Conservation (phyloP, 2,113 vertebrate genomes). For the Apeltes quadracus region DNA sequence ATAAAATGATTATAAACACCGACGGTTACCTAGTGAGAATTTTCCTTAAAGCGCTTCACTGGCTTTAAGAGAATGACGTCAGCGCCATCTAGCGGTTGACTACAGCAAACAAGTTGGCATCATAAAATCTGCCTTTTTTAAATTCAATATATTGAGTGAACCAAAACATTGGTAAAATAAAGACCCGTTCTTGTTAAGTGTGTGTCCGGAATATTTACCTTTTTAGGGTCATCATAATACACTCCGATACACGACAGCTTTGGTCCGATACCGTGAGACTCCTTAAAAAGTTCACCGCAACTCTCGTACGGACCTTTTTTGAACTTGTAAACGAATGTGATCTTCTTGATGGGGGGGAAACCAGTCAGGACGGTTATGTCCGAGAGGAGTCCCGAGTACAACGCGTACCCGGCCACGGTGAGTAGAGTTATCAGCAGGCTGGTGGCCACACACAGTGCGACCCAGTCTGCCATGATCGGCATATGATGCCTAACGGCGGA, state of each 20-base stretch:
- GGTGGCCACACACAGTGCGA: constrained; percentile 76
- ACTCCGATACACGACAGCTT: constrained; percentile 84
- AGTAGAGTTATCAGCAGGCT: constrained; percentile 79
- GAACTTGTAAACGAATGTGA: constrained; percentile 91
- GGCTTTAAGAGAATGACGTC: constrained; percentile 19
- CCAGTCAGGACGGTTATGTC: constrained; percentile 86
- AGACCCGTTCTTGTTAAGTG: not conserved
- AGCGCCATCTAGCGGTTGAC: constrained; percentile 60
- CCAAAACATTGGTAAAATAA: not conserved
- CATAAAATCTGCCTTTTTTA: no score
- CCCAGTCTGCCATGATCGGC: constrained; percentile 82
- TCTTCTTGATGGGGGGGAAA: constrained; percentile 83
- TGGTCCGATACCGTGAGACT: constrained; percentile 86
- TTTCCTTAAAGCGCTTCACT: no score
- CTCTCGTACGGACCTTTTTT: constrained; percentile 84
- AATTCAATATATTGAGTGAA: not conserved
- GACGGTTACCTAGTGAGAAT: not conserved
- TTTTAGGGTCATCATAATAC: constrained; percentile 90
- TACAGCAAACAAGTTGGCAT: not conserved
- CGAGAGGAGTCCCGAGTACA: constrained; percentile 87
- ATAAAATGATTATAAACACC: not conserved
- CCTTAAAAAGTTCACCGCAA: constrained; percentile 84
- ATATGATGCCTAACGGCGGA: not conserved
- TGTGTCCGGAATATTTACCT: constrained; percentile 76
- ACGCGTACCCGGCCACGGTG: constrained; percentile 77